phyloP scores from a whole-genome alignment of 2,888 invertebrate species.

The Conchocele bisecta region DNA sequence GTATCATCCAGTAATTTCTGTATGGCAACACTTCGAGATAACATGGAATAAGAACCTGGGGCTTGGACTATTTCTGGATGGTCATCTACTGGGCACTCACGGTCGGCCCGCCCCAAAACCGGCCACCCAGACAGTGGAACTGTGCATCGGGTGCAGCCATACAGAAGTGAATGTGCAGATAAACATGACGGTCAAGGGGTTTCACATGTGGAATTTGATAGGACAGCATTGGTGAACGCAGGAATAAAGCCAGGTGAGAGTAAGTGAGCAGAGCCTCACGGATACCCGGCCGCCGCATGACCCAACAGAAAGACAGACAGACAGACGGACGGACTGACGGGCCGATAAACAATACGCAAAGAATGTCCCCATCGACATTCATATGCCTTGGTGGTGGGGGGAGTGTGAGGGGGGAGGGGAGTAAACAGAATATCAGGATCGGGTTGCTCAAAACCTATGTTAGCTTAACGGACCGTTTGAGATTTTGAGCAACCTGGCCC shows the following conservation, averaged over 20 bases:
- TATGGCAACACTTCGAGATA: slow-evolving; percentile 66
- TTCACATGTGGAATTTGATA: slow-evolving; percentile 55
- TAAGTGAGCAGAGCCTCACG: no score
- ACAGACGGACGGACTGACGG: no score
- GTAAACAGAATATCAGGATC: no score
- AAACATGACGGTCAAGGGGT: slow-evolving; percentile 46
- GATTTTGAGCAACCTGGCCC: no score
- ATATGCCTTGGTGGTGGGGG: no score
- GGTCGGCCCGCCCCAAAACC: slow-evolving; percentile 35
- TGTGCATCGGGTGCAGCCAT: slow-evolving; percentile 57
- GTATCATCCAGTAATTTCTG: slow-evolving; percentile 46
- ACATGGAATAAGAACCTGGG: slow-evolving; percentile 66
- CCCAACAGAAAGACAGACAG: no score
- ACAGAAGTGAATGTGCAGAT: slow-evolving; percentile 9
- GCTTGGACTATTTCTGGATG: slow-evolving; percentile 56
- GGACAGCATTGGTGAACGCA: slow-evolving; percentile 56
- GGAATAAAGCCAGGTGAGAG: slow-evolving; percentile 40
- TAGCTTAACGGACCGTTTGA: no score
- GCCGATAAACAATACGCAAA: no score
- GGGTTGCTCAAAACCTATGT: no score
- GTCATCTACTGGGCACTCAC: slow-evolving; percentile 54
- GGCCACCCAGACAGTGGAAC: slow-evolving; percentile 12
- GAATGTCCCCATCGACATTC: no score
- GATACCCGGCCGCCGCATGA: no score
- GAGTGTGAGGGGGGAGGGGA: no score